Evolutionary conservation across 2,797 vertebrate species (phyloP).

Genomic region (Macroramphosus scolopax): DNA sequence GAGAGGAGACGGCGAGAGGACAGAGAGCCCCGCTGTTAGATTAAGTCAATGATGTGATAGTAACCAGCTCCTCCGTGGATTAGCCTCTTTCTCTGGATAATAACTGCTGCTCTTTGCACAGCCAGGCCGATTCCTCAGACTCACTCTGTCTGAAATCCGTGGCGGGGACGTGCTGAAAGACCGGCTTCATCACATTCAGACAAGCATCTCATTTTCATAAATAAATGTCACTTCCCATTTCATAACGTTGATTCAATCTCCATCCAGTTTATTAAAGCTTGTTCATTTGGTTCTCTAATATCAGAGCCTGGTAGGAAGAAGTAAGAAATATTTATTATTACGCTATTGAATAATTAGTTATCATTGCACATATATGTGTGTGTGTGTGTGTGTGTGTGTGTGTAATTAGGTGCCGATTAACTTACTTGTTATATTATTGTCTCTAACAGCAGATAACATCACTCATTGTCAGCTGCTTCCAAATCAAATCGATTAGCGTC

Average conservation of each 20-base stretch:
- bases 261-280: constrained; percentile 1
- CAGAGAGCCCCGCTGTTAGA: too few species aligned
- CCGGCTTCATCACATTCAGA: constrained; percentile 18
- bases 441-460: too few species aligned
- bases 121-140: constrained; percentile 24
- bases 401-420: too few species aligned
- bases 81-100: constrained; percentile 38
- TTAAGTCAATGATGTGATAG: too few species aligned
- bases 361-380: too few species aligned
- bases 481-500: too few species aligned
- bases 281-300: not conserved
- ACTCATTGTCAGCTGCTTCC: too few species aligned
- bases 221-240: constrained; percentile 15
- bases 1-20: constrained; percentile 13
- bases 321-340: not conserved
- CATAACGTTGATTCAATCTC: constrained; percentile 11
- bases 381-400: too few species aligned
- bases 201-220: constrained; percentile 23
- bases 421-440: too few species aligned
- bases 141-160: constrained; percentile 16
- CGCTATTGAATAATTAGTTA: too few species aligned
- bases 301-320: not conserved
- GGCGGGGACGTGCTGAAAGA: constrained; percentile 9
- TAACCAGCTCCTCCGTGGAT: constrained; percentile 46
- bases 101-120: constrained; percentile 30